Evolutionary conservation across 1,140 invertebrate species (phyloP), one percentile per base, ranked within the genome.

Genomic region (Bombus ignitus): DNA sequence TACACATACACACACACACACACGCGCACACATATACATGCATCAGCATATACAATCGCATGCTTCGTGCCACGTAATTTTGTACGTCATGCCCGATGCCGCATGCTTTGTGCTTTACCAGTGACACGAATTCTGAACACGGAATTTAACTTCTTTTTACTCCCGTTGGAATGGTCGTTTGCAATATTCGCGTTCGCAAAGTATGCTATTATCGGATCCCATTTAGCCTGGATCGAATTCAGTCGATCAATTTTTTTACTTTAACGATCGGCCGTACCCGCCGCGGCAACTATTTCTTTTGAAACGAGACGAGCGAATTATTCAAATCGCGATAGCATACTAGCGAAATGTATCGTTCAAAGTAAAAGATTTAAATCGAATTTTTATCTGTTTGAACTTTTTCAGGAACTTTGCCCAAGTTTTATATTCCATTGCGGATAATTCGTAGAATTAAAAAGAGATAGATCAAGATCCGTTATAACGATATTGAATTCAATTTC

Each of bases 51-150:
- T 59, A 87, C 85, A 81, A 81, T 85, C 71, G 57, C 88, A 78
- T 89, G 84, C 87, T 72, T 73, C 74, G 68, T 83, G 85, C 85
- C 68, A 78, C 84, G 81, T 85, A 85, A 85, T 85, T 85, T 85
- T 80, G 53, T 85, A 85, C 83, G 68, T 85, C 80, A 83, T 86
- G 72, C 80, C 32, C 39, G 59, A 75, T 86, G 80, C 84, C 62
- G 62, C 84, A 80, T 87, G 82, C 80, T 88, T 78, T 75, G 79
- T 85, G 88, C 83, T 82, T 80, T 47, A 81, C 76, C 62, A 85
- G 85, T 87, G 74, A 89, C 85, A 86, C 88, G 74, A 89, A 90
- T 89, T 88, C 76, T 84, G 83, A 85, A 86, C 81, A 79, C 78
- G 65, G 83, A 77, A 80, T 86, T 86, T 80, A 88, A 59, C 37